Evolutionary conservation across 1,140 invertebrate genomes (phyloP).

Genomic region (Platyura marginata): DNA sequence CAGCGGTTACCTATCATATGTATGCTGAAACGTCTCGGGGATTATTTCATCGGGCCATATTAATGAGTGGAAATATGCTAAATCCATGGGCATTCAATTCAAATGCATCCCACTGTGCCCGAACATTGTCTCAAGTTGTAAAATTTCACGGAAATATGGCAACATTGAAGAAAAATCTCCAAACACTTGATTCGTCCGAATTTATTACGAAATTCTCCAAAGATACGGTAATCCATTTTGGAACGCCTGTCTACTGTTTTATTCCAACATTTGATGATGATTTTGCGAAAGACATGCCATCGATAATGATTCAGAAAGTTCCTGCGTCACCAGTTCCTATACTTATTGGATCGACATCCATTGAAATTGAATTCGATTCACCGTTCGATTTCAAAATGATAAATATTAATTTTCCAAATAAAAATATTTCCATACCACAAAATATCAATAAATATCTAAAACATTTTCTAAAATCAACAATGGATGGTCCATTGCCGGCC

Average conservation of each 20-base stretch:
- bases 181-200: no score
- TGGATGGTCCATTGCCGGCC: no score
- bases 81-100: constrained; percentile 6
- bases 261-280: background rate
- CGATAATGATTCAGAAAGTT: background rate
- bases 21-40: constrained; percentile 6
- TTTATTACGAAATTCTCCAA: no score
- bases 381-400: background rate
- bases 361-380: background rate
- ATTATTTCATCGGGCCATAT: constrained; percentile 7
- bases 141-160: no score
- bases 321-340: background rate
- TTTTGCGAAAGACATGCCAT: background rate
- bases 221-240: no score
- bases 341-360: background rate
- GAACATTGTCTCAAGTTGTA: no score
- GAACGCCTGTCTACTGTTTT: background rate
- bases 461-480: no score
- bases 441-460: no score
- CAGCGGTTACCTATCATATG: constrained; percentile 5
- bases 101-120: no score
- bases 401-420: no score
- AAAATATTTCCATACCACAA: no score
- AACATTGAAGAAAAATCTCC: no score
- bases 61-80: constrained; percentile 6